Base-by-base conservation (phyloP, 2,888 invertebrate species). In the Leptura quadrifasciata region DNA sequence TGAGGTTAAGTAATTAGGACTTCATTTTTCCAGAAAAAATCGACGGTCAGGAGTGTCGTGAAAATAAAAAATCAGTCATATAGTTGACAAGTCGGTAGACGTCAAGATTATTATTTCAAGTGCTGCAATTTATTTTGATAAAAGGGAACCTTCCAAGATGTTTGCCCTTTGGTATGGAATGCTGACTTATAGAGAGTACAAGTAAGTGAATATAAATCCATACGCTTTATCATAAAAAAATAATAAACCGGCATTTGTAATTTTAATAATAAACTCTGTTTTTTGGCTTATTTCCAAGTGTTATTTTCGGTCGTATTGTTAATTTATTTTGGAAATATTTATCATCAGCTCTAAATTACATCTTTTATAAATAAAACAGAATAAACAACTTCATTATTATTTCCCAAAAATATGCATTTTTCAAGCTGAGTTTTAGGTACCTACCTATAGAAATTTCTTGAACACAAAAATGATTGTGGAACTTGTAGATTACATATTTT, bases 161-260 rank as follows among this genome's bases (percentile, higher is more conserved):
- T 89, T 89, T 83, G 86, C 89, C 58, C 83, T 89, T 27, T 90
- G 89, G 89, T 89, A 90, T 81, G 84, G 89, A 63, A 84, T 87
- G 76, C 82, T 89, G 74, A 86, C 88, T 67, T 89, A 88, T 85
- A 89, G 86, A 80, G 88, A 89, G 84, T 88, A 89, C 85, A 86
- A 86, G 89, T 90, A 85, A 88, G 89, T 63, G 10, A 2, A 20
- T 15, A 87, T 76, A 72, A 69, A 60, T 39, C 27, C 10, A 24
- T 71, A 47, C 18, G 67, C 63, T 55, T 65, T 81, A 65, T 67
- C 57, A 47, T 18, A 9, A 61, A 70, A 74, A 65, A 74, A 64
- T 69, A 52, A 47, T 18, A 24, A 18, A 57, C 74, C 78, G 74
- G 78, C 63, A 72, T 76, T 67, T 69, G 61, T 57, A 67, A 47